Percentiles rank a stretch among this genome's conserved stretches.
Conservation (phyloP, 2,113 vertebrate species). For the Morone saxatilis region DNA sequence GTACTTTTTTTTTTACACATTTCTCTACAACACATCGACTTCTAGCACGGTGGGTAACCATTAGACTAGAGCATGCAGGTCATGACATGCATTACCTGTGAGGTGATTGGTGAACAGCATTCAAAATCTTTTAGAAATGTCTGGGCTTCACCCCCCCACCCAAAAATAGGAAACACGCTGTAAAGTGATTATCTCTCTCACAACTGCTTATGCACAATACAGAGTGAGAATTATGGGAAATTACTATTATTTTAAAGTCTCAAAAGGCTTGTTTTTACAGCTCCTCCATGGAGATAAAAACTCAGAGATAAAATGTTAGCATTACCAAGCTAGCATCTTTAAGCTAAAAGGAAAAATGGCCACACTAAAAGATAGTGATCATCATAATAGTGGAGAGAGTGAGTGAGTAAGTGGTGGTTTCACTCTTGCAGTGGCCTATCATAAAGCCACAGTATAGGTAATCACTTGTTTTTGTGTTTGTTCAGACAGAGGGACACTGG, state of each 20-base stretch:
- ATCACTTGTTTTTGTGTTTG: conserved; percentile 63
- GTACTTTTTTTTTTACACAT: conserved; percentile 63
- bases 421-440: conserved; percentile 50
- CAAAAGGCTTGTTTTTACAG: conserved; percentile 58
- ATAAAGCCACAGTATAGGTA: conserved; percentile 60
- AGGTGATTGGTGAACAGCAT: conserved; percentile 77
- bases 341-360: conserved; percentile 48
- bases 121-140: conserved; percentile 66
- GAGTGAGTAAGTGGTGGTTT: conserved; percentile 67
- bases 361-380: conserved; percentile 56
- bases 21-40: conserved; percentile 81
- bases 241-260: conserved; percentile 55
- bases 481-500: conserved; percentile 50
- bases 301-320: conserved; percentile 42
- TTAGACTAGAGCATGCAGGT: conserved; percentile 82
- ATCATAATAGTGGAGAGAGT: conserved; percentile 60
- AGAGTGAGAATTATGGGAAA: conserved; percentile 48
- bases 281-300: conserved; percentile 44
- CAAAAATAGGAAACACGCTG: conserved; percentile 44
- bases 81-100: conserved; percentile 81
- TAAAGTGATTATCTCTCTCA: conserved; percentile 57
- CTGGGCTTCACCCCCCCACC: conserved; percentile 45
- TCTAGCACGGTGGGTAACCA: conserved; percentile 79
- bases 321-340: conserved; percentile 61
- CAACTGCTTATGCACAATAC: conserved; percentile 41